Base-by-base conservation (phyloP, 2,888 invertebrate species). In the Smittia aterrima region DNA sequence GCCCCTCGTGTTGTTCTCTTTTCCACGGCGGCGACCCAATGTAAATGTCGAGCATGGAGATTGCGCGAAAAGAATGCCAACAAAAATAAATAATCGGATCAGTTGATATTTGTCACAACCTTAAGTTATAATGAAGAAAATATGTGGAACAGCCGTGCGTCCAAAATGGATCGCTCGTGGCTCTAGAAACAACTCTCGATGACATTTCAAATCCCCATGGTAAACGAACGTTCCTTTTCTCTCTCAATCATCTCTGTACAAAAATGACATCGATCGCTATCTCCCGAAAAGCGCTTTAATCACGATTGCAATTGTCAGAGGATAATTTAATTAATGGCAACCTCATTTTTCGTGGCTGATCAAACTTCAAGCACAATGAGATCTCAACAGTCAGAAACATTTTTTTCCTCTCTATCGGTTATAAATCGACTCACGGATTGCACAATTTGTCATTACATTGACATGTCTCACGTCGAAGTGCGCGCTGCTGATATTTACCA, bases 311-410 rank as follows among this genome's bases (percentile, higher is more conserved):
- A 58, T 58, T 22, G 58, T 7, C 58, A 58, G 58, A 22, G 22
- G 58, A 58, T 22, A 58, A 58, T 58, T 58, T 58, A 58, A 58
- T 58, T 58, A 58, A 58, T 58, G 58, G 58, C 58, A 58, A 58
- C 58, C 58, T 58, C 7, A 58, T 22, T 58, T 58, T 22, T 9
- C 22, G 47, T 47, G 16, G n/a, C 47, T 47, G 58, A 58, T 58
- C 58, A n/a, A 58, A 22, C 18, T 58, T 18, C 58, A 58, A 58
- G 18, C 58, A 58, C 58, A 58, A 58, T 58, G 58, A 3, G 58
- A 58, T 58, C 20, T 58, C 22, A 13, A 22, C 7, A 58, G 22
- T 13, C 7, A 58, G 20, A 58, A 58, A 58, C 58, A 22, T 22
- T 58, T 58, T 58, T 22, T n/a, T 3, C 32, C n/a, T n/a, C 22